Evolutionary conservation across 2,888 invertebrate genomes (phyloP).

Genomic region (Azorinus chamasolen): DNA sequence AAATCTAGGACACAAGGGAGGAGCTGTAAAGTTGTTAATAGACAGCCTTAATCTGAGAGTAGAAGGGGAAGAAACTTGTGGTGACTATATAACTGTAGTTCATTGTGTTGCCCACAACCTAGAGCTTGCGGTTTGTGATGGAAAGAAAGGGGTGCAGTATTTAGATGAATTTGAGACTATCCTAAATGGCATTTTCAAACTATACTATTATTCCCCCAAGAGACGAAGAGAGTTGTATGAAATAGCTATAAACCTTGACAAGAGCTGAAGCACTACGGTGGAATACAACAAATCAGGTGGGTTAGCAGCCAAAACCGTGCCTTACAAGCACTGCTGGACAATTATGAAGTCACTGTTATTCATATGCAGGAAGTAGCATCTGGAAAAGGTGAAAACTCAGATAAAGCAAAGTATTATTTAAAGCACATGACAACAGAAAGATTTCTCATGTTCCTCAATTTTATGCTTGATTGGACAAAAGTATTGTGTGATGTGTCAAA

Average conservation of each 20-base stretch:
- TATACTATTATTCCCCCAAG: slow-evolving; percentile 47
- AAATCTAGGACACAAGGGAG: slow-evolving; percentile 38
- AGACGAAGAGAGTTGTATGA: slow-evolving; percentile 39
- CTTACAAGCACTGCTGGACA: slow-evolving; percentile 34
- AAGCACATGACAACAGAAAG: slow-evolving; percentile 20
- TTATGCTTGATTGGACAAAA: too few relatives aligned
- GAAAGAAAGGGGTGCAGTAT: too few relatives aligned
- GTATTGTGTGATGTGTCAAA: too few relatives aligned
- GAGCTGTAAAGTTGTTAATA: too few relatives aligned
- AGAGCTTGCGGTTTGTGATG: too few relatives aligned
- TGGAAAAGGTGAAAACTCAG: too few relatives aligned
- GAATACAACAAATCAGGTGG: slow-evolving; percentile 35
- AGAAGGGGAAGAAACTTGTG: slow-evolving; percentile 11
- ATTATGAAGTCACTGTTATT: slow-evolving; percentile 36
- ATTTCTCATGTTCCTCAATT: slow-evolving; percentile 20
- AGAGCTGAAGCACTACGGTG: slow-evolving; percentile 39
- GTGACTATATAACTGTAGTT: slow-evolving; percentile 20
- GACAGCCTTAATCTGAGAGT: slow-evolving; percentile 17
- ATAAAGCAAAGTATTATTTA: slow-evolving; percentile 16
- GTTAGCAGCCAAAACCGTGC: slow-evolving; percentile 46
- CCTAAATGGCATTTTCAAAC: slow-evolving; percentile 44
- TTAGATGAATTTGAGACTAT: too few relatives aligned
- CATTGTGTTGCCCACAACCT: too few relatives aligned
- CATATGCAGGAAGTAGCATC: slow-evolving; percentile 40
- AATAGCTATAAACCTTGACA: too few relatives aligned